A percentile compares a stretch with the other conserved stretches of the same genome.
Conservation (phyloP, 64 coral and sea anemone species). For the Montipora capricornis region DNA sequence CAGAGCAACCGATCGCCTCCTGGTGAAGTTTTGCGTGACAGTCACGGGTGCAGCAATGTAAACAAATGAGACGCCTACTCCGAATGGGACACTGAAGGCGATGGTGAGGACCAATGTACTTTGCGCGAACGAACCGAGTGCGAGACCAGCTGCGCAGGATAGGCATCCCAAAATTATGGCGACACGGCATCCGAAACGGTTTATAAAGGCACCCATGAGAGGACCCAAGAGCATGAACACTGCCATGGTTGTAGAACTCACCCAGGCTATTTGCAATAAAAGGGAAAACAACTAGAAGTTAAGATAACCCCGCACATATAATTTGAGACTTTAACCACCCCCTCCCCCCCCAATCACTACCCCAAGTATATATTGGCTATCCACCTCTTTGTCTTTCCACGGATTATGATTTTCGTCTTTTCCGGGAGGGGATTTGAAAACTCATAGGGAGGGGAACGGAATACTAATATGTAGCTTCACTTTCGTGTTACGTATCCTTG, state of each 20-base stretch:
- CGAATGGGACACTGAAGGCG: constrained; percentile 18
- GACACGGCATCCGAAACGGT: constrained; percentile 25
- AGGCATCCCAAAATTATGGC: neutral
- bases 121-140: neutral
- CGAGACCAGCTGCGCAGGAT: neutral
- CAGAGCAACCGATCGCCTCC: constrained; percentile 15
- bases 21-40: neutral
- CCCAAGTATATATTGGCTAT: too few relatives aligned
- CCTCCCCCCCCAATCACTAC: too few relatives aligned
- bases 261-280: neutral
- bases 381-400: too few relatives aligned
- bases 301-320: too few relatives aligned
- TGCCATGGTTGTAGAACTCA: constrained; percentile 18
- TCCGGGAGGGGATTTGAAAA: too few relatives aligned
- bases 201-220: neutral
- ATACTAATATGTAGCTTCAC: too few relatives aligned
- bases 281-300: neutral
- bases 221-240: constrained; percentile 3
- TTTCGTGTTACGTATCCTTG: too few relatives aligned
- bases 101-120: neutral
- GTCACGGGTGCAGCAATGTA: constrained; percentile 1
- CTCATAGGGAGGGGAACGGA: too few relatives aligned
- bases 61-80: neutral
- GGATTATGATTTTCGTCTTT: too few relatives aligned
- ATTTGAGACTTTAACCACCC: too few relatives aligned